These are phyloP conservation scores for Trachymyrmex septentrionalis DNA, from an alignment of 1,140 invertebrate species.

Conservation along the genomic window DNA sequence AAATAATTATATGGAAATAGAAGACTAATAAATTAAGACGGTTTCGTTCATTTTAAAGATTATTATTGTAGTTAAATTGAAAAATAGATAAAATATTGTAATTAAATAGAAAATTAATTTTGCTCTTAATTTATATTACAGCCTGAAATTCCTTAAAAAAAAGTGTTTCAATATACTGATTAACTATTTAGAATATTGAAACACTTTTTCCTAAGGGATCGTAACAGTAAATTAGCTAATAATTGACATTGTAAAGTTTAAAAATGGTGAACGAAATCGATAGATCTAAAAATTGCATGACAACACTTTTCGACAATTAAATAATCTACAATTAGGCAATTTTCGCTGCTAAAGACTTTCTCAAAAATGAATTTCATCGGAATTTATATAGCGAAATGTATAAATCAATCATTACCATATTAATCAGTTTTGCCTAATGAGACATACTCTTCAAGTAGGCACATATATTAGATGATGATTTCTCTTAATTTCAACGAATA, in stretches of 20 bases:
- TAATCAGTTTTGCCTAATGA: background rate
- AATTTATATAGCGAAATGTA: background rate
- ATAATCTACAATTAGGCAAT: background rate
- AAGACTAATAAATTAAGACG: background rate
- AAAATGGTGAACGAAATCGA: background rate
- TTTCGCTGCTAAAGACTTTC: background rate
- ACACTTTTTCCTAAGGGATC: background rate
- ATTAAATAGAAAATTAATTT: background rate
- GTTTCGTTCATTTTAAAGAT: background rate
- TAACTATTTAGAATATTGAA: too few relatives aligned
- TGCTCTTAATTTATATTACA: background rate
- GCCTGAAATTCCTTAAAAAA: too few relatives aligned
- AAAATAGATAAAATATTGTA: too few relatives aligned
- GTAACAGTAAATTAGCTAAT: background rate
- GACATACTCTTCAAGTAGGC: too few relatives aligned
- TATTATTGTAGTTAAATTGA: slow-evolving; percentile 1
- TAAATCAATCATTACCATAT: slow-evolving; percentile 25
- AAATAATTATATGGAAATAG: background rate
- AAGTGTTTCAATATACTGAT: too few relatives aligned
- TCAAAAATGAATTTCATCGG: background rate
- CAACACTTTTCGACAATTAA: background rate
- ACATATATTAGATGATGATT: background rate
- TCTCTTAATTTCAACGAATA: background rate
- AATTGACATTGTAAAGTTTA: slow-evolving; percentile 4
- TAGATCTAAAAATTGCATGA: slow-evolving; percentile 5